phyloP scores from a whole-genome alignment of 2,888 invertebrate species.

The Cheilosia vulpina region DNA sequence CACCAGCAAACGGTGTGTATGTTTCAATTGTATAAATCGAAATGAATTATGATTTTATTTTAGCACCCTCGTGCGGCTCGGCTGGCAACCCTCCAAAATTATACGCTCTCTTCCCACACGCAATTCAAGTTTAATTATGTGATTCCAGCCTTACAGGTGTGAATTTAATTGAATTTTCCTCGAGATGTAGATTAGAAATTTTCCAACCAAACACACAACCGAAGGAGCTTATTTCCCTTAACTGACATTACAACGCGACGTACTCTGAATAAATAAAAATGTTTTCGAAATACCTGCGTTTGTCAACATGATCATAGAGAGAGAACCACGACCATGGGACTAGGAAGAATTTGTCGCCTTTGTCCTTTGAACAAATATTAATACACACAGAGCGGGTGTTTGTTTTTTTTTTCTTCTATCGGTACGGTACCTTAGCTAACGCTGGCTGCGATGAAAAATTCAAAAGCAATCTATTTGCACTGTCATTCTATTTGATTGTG shows the following conservation, averaged over 20 bases:
- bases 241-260: constrained; percentile 6
- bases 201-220: constrained; percentile 58
- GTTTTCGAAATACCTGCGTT: constrained; percentile 69
- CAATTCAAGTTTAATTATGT: constrained; percentile 73
- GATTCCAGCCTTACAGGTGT: constrained; percentile 71
- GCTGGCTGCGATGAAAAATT: constrained; percentile 35
- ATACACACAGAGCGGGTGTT: constrained; percentile 19
- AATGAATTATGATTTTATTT: constrained; percentile 38
- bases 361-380: constrained; percentile 72
- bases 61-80: not conserved
- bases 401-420: not conserved
- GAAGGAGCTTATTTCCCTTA: constrained; percentile 62
- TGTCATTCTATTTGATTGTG: constrained; percentile 57
- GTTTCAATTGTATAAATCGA: constrained; percentile 46
- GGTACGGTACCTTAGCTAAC: constrained; percentile 9
- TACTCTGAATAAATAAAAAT: constrained; percentile 40
- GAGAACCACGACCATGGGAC: constrained; percentile 7
- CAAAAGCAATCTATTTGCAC: constrained; percentile 73
- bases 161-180: constrained; percentile 73
- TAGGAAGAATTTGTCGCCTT: constrained; percentile 30
- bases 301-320: constrained; percentile 70
- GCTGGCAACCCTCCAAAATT: constrained; percentile 32
- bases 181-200: constrained; percentile 70
- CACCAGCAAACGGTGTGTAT: constrained; percentile 21
- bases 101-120: constrained; percentile 15